Evolutionary conservation across 2,113 vertebrate genomes (phyloP).

Genomic region (Notechis scutatus): DNA sequence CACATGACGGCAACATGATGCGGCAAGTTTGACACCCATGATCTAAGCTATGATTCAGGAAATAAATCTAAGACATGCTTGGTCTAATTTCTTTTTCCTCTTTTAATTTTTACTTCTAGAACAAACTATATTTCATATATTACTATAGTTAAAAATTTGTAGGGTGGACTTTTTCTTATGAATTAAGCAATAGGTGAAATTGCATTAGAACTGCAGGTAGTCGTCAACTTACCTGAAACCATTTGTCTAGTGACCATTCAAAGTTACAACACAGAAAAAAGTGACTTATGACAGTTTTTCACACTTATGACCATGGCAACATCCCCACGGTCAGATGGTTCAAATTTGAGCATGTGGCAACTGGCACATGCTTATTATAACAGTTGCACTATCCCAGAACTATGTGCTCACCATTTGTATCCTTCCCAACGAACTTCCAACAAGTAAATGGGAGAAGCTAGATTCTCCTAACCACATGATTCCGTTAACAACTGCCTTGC

Average conservation of each 20-base stretch:
- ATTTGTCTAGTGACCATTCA: background rate
- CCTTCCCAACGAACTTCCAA: background rate
- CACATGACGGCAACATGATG: no score
- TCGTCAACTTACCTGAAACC: background rate
- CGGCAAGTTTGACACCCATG: background rate
- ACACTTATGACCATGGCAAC: background rate
- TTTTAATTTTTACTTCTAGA: background rate
- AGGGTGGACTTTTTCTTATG: background rate
- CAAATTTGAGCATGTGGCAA: background rate
- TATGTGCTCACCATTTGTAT: background rate
- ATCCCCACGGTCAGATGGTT: background rate
- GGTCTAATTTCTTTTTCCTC: background rate
- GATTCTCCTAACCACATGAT: background rate
- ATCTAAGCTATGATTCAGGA: background rate
- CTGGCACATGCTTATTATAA: background rate
- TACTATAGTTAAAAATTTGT: background rate
- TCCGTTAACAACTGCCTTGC: background rate
- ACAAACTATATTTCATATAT: background rate
- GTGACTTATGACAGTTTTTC: background rate
- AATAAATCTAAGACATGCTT: background rate
- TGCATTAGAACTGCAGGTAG: background rate
- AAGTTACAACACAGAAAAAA: background rate
- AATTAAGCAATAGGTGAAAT: background rate
- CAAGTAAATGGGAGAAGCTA: background rate
- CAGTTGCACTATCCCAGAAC: background rate